phyloP scores from a whole-genome alignment of 2,797 vertebrate genomes.

The Parambassis ranga region DNA sequence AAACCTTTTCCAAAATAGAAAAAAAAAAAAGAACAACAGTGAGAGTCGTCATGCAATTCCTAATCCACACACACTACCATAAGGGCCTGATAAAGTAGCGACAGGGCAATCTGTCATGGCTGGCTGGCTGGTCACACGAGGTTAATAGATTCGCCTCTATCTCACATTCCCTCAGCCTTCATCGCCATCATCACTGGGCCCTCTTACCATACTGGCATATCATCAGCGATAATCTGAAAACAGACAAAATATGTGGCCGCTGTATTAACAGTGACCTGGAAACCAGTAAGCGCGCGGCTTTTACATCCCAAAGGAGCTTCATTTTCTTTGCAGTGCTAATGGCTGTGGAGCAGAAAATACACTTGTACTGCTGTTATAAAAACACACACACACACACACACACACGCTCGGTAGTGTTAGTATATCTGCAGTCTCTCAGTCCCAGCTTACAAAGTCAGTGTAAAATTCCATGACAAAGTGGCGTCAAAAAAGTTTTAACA shows the following conservation, averaged over 20 bases:
- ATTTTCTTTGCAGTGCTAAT: slow-evolving; percentile 18
- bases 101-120: slow-evolving; percentile 72
- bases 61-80: slow-evolving; percentile 18
- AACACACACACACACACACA: background rate
- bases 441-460: background rate
- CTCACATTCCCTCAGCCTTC: slow-evolving; percentile 49
- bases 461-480: background rate
- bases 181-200: slow-evolving; percentile 40
- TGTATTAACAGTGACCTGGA: slow-evolving; percentile 53
- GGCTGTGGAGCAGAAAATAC: slow-evolving; percentile 14
- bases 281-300: slow-evolving; percentile 12
- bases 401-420: background rate
- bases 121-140: slow-evolving; percentile 67
- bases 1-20: background rate
- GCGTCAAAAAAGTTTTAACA: too few relatives aligned
- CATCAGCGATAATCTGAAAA: slow-evolving; percentile 38
- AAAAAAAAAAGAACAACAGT: slow-evolving; percentile 5
- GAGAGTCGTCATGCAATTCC: slow-evolving; percentile 2
- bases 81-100: slow-evolving; percentile 47
- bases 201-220: slow-evolving; percentile 47
- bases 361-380: too few relatives aligned
- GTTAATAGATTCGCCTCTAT: slow-evolving; percentile 75
- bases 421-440: background rate
- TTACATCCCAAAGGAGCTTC: slow-evolving; percentile 27
- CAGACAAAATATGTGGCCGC: slow-evolving; percentile 10